phyloP scores from a whole-genome alignment of 2,113 vertebrate species.

The Crocuta crocuta region DNA sequence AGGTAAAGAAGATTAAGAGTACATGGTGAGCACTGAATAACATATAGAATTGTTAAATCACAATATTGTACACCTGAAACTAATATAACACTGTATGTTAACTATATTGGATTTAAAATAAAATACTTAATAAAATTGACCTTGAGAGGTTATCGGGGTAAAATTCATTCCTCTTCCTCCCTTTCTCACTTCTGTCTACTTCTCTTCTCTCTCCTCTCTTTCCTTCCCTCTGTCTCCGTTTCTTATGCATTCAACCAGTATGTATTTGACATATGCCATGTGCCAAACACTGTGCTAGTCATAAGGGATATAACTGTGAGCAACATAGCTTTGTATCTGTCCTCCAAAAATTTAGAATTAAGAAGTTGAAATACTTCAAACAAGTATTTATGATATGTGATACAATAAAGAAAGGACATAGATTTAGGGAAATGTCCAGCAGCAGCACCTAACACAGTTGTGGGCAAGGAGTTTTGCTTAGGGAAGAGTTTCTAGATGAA shows the following conservation, averaged over 20 bases:
- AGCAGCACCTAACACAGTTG: background rate
- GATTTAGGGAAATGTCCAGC: background rate
- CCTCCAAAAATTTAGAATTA: background rate
- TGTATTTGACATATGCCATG: background rate
- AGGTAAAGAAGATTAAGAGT: background rate
- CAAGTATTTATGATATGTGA: background rate
- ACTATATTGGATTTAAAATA: background rate
- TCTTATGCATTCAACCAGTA: background rate
- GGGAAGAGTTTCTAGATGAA: background rate
- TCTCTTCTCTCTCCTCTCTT: background rate
- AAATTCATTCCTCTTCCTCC: background rate
- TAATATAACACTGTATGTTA: background rate
- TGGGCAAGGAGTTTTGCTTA: background rate
- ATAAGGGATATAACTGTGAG: background rate
- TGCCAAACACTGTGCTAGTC: background rate
- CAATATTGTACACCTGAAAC: background rate
- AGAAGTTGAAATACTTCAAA: background rate
- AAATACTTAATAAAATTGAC: background rate
- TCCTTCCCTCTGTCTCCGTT: background rate
- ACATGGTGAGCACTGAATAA: background rate
- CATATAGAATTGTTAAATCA: background rate
- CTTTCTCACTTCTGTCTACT: background rate
- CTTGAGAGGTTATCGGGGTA: background rate
- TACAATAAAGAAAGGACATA: background rate
- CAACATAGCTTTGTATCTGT: background rate